Evolutionary conservation across 2,113 vertebrate genomes (phyloP).

Genomic region (Hassar affinis): DNA sequence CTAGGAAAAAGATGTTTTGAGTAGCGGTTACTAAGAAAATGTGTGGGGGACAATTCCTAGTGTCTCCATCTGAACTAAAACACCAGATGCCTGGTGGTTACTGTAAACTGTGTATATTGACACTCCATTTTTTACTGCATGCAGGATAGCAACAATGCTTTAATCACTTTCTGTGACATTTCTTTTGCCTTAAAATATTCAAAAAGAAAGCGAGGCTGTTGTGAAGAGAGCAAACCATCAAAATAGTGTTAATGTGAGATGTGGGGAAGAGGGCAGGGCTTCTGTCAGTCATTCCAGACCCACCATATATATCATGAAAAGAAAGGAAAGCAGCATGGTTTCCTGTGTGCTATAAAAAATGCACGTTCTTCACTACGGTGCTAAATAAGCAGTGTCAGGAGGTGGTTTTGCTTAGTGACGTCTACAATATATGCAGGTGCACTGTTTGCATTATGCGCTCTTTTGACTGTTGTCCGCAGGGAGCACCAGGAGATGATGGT

Average conservation of each 20-base stretch:
- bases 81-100: not conserved
- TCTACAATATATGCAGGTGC: not conserved
- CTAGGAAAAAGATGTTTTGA: not conserved
- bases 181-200: not conserved
- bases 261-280: not conserved
- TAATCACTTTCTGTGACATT: too few relatives aligned
- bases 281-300: too few relatives aligned
- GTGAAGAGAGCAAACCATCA: not conserved
- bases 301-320: not conserved
- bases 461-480: slow-evolving; percentile 66
- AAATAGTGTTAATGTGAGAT: not conserved
- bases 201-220: too few relatives aligned
- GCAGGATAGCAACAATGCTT: too few relatives aligned
- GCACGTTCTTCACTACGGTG: too few relatives aligned
- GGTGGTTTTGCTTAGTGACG: not conserved
- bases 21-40: too few relatives aligned
- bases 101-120: not conserved
- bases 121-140: not conserved
- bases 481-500: slow-evolving; percentile 89
- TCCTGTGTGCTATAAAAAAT: too few relatives aligned
- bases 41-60: too few relatives aligned
- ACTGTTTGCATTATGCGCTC: not conserved
- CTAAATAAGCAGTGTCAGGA: not conserved
- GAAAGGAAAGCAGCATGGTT: too few relatives aligned
- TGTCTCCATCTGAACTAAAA: too few relatives aligned